These are phyloP conservation scores for Omphaloscelis lunosa DNA, from an alignment of 2,888 invertebrate species.

Conservation along the genomic window DNA sequence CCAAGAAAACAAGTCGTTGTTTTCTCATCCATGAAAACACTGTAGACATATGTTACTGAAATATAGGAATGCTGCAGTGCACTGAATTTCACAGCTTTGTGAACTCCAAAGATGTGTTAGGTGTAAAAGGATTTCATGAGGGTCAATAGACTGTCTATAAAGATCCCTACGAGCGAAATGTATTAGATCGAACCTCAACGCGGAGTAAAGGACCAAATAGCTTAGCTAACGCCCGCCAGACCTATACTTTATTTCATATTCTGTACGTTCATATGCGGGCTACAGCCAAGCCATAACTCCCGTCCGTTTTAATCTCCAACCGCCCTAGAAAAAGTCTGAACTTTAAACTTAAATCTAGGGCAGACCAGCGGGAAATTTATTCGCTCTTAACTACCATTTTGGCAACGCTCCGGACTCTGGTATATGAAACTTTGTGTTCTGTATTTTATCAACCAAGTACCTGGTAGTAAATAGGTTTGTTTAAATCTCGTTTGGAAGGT, in stretches of 20 bases:
- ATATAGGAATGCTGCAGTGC: slow-evolving; percentile 26
- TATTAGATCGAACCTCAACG: slow-evolving; percentile 8
- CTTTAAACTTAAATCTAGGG: slow-evolving; percentile 56
- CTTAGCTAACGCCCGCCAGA: background rate
- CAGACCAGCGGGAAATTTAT: slow-evolving; percentile 51
- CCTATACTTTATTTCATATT: slow-evolving; percentile 17
- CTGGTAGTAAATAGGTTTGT: slow-evolving; percentile 27
- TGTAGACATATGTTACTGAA: slow-evolving; percentile 11
- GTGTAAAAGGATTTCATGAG: slow-evolving; percentile 16
- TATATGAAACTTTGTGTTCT: slow-evolving; percentile 36
- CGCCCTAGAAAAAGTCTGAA: slow-evolving; percentile 52
- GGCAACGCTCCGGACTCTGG: slow-evolving; percentile 49
- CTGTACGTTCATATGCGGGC: slow-evolving; percentile 8
- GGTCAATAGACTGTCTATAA: slow-evolving; percentile 4
- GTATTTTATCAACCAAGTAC: slow-evolving; percentile 38
- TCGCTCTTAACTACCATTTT: slow-evolving; percentile 55
- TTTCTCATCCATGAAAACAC: slow-evolving; percentile 50
- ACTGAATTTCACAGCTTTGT: slow-evolving; percentile 40
- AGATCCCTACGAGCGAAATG: background rate
- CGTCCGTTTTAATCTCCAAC: slow-evolving; percentile 42
- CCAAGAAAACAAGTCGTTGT: slow-evolving; percentile 15
- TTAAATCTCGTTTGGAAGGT: slow-evolving; percentile 18
- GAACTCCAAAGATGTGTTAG: slow-evolving; percentile 15
- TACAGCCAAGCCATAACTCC: slow-evolving; percentile 40
- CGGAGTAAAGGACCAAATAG: background rate